phyloP scores from a whole-genome alignment of 2,888 invertebrate genomes.

The Hydraecia micacea region DNA sequence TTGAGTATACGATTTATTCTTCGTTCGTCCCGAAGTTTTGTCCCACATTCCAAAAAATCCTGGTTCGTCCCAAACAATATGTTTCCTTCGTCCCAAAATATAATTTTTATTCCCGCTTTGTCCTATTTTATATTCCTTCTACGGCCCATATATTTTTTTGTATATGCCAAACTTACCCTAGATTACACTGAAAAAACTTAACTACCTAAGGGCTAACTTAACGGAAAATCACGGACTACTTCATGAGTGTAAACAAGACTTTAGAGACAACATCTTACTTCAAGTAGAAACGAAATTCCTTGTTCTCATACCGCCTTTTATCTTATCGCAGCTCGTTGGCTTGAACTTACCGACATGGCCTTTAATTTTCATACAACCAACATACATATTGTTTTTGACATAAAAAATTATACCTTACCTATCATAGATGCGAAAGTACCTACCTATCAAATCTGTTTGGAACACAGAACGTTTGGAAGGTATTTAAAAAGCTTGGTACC shows the following conservation, averaged over 20 bases:
- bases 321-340: slow-evolving; percentile 47
- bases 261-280: slow-evolving; percentile 38
- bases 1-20: too few relatives aligned
- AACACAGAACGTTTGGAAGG: too few relatives aligned
- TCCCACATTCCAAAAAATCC: too few relatives aligned
- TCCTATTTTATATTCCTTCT: too few relatives aligned
- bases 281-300: slow-evolving; percentile 25
- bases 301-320: slow-evolving; percentile 38
- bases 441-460: not conserved
- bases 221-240: not conserved
- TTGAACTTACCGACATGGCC: slow-evolving; percentile 14
- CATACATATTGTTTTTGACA: slow-evolving; percentile 6
- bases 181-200: not conserved
- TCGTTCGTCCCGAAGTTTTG: too few relatives aligned
- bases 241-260: slow-evolving; percentile 17
- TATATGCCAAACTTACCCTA: too few relatives aligned
- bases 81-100: too few relatives aligned
- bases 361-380: slow-evolving; percentile 19
- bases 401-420: not conserved
- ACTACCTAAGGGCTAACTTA: not conserved
- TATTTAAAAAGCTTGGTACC: not conserved
- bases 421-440: not conserved
- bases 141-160: too few relatives aligned
- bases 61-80: too few relatives aligned
- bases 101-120: too few relatives aligned